These are phyloP conservation scores for Limenitis camilla DNA, from an alignment of 2,888 invertebrate species.

Conservation along the genomic window DNA sequence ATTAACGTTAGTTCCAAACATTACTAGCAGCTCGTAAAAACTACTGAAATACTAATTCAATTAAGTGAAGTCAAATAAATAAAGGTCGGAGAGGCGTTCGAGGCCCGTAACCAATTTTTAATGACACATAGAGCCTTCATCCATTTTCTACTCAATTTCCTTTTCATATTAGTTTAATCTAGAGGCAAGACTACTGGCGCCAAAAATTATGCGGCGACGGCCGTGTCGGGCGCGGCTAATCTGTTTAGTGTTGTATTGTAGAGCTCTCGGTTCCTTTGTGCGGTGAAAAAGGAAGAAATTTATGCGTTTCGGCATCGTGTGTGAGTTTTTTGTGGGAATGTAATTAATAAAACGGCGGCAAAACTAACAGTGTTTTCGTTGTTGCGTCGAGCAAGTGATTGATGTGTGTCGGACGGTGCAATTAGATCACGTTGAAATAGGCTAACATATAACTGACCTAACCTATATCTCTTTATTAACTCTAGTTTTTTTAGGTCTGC, in stretches of 20 bases:
- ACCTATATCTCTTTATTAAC: not conserved
- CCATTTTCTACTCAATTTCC: constrained; percentile 75
- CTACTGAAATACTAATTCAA: constrained; percentile 69
- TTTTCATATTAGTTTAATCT: constrained; percentile 75
- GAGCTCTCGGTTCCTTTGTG: constrained; percentile 67
- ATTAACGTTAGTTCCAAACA: constrained; percentile 60
- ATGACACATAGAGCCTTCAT: constrained; percentile 69
- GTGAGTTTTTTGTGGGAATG: constrained; percentile 72
- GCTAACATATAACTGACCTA: constrained; percentile 10
- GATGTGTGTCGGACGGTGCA: constrained; percentile 46
- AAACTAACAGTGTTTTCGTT: constrained; percentile 76
- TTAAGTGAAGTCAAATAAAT: constrained; percentile 70
- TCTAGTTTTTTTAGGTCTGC: not conserved
- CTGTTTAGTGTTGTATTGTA: constrained; percentile 70
- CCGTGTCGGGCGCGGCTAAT: constrained; percentile 67
- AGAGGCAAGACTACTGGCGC: constrained; percentile 73
- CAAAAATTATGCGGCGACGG: constrained; percentile 72
- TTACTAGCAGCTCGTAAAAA: constrained; percentile 66
- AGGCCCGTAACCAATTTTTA: constrained; percentile 67
- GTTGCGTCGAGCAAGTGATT: constrained; percentile 58
- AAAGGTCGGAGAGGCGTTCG: constrained; percentile 53
- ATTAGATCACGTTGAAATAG: constrained; percentile 39
- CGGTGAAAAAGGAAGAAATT: constrained; percentile 74
- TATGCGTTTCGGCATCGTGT: constrained; percentile 73
- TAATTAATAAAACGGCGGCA: constrained; percentile 76